A percentile compares a stretch with the other conserved stretches of the same genome.
phyloP scores from a whole-genome alignment of 2,113 vertebrate genomes.

The Sardina pilchardus region DNA sequence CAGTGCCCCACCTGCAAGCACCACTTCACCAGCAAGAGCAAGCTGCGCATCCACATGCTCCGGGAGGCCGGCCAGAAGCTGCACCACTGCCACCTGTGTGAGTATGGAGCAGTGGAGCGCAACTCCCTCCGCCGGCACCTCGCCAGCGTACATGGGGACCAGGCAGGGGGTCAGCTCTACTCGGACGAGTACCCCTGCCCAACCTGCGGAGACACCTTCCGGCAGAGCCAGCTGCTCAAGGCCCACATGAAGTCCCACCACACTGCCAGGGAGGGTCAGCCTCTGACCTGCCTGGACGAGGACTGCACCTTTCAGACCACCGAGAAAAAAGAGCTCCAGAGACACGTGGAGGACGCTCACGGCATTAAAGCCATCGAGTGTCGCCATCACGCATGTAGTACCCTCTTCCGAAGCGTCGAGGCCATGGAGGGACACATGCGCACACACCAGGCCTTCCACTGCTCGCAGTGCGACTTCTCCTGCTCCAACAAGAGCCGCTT shows the following conservation, averaged over 20 bases:
- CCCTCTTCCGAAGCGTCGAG: conserved; percentile 74
- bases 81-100: conserved; percentile 84
- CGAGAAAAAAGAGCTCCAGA: conserved; percentile 78
- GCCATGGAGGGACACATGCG: conserved; percentile 88
- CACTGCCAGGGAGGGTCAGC: conserved; percentile 53
- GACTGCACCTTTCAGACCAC: conserved; percentile 73
- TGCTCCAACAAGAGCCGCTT: conserved; percentile 91
- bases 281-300: conserved; percentile 78
- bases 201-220: conserved; percentile 81
- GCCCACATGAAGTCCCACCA: conserved; percentile 90
- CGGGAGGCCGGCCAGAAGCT: conserved; percentile 84
- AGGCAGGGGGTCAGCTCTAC: conserved; percentile 71
- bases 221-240: conserved; percentile 85
- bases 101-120: conserved; percentile 88
- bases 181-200: conserved; percentile 82
- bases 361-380: conserved; percentile 79
- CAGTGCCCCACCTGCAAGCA: conserved; percentile 92
- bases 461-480: conserved; percentile 88
- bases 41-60: conserved; percentile 88
- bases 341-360: conserved; percentile 78
- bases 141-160: conserved; percentile 76
- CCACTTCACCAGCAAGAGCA: conserved; percentile 95
- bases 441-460: conserved; percentile 92
- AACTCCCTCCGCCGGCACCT: conserved; percentile 89
- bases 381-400: conserved; percentile 83